These are phyloP conservation scores for Zygogramma bicolorata DNA, from an alignment of 2,888 invertebrate genomes.

Conservation along the genomic window DNA sequence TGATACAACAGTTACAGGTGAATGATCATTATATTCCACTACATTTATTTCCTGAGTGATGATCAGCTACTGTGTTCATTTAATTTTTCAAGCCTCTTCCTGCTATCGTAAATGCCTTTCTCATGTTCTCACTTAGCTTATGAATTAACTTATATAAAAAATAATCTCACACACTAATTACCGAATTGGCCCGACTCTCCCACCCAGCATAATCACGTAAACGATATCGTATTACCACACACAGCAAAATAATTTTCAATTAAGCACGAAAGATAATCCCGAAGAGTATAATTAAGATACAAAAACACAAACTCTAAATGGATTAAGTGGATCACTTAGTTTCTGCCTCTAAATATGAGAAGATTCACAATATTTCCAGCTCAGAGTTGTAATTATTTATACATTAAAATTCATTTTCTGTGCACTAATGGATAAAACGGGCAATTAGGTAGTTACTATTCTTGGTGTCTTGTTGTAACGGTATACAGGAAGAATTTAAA, in stretches of 20 bases:
- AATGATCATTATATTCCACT: too few relatives aligned
- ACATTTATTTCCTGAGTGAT: too few relatives aligned
- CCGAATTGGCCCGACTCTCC: background rate
- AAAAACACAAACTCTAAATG: constrained; percentile 38
- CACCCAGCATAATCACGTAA: background rate
- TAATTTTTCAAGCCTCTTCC: too few relatives aligned
- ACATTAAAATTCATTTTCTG: constrained; percentile 47
- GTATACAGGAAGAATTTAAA: background rate
- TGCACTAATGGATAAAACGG: constrained; percentile 35
- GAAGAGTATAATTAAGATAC: constrained; percentile 38
- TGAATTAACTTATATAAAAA: background rate
- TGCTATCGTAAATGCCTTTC: too few relatives aligned
- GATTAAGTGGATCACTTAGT: constrained; percentile 31
- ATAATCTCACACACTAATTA: background rate
- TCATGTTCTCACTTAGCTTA: too few relatives aligned
- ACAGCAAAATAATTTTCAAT: constrained; percentile 36
- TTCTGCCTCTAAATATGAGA: constrained; percentile 7
- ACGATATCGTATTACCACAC: background rate
- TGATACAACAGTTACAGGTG: too few relatives aligned
- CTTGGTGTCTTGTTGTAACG: constrained; percentile 8
- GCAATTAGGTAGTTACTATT: constrained; percentile 40
- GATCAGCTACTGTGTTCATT: too few relatives aligned
- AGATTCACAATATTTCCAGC: constrained; percentile 20
- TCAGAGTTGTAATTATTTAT: constrained; percentile 44
- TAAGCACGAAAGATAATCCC: constrained; percentile 27